Evolutionary conservation across 2,797 vertebrate species (phyloP), one percentile per base, ranked within the genome.

Genomic region (Glyptemys insculpta): DNA sequence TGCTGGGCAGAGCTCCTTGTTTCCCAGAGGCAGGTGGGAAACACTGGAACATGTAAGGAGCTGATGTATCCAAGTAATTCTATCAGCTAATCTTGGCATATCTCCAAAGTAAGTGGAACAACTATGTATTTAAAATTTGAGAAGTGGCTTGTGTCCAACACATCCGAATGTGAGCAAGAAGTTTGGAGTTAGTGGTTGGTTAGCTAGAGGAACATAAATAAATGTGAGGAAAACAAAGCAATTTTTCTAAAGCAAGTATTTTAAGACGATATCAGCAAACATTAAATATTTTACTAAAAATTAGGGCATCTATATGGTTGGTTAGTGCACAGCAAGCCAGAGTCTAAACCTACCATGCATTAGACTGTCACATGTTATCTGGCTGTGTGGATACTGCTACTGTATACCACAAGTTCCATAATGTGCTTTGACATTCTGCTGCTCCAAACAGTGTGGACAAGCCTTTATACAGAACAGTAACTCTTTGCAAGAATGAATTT

Each of bases 141-240:
- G 93, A 96, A 93, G 65, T 87, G 93, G 95, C 92, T 68, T 68
- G 54, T 19, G 47, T 94, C 93, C 94, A 97, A 95, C 86, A 94
- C 87, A 54, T 89, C 94, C 94, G 0, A 86, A 80, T 0, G 3
- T 8, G 0, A 92, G 89, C 90, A 53, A 86, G 79, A 68, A 78
- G 15, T 49, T 49, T 78, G 74, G 44, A 29, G 25, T 47, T 78
- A 31, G 27, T 29, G 74, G 27, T 49, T 29, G 10, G 91, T 92
- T 83, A 93, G 81, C 65, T 91, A 83, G 72, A 79, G 49, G 91
- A 83, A n/a, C 81, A 78, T n/a, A 91, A 0, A 65, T 1, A 1
- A 52, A 50, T 79, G 2, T 34, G 92, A 81, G 27, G 7, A 78
- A 78, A 78, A 78, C 25, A 49, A 44, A 41, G 25, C 41, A 87